A percentile compares a stretch with the other conserved stretches of the same genome.
Evolutionary conservation across 1,140 invertebrate species (phyloP).

Genomic region (Drosophila novamexicana): DNA sequence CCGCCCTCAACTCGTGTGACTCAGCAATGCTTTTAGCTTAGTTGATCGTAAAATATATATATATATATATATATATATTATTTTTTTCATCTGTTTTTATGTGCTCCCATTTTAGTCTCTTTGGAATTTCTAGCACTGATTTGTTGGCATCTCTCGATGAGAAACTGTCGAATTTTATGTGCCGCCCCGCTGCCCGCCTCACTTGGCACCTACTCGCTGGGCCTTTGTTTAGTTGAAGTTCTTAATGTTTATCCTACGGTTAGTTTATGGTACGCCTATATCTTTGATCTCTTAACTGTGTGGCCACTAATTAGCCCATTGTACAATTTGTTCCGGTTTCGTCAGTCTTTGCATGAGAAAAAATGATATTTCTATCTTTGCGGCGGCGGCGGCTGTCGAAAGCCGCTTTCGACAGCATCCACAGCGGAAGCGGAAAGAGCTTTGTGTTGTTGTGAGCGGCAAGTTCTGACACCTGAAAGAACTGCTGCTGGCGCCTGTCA

Average conservation of each 20-base stretch:
- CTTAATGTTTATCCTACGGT: slow-evolving; percentile 46
- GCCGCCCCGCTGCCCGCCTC: not conserved
- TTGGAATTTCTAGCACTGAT: slow-evolving; percentile 28
- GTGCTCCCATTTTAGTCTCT: slow-evolving; percentile 28
- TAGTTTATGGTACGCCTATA: slow-evolving; percentile 21
- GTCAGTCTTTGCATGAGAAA: slow-evolving; percentile 15
- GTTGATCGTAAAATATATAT: slow-evolving; percentile 40
- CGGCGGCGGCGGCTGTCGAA: slow-evolving; percentile 21
- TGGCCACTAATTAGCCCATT: slow-evolving; percentile 36
- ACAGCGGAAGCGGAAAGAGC: slow-evolving; percentile 57
- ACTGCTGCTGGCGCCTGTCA: slow-evolving; percentile 67
- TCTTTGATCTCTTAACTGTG: slow-evolving; percentile 49
- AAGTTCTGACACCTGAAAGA: slow-evolving; percentile 53
- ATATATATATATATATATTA: not conserved
- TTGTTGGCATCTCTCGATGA: slow-evolving; percentile 18
- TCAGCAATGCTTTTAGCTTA: slow-evolving; percentile 52
- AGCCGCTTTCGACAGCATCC: slow-evolving; percentile 60
- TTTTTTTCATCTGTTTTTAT: slow-evolving; percentile 25
- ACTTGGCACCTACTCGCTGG: slow-evolving; percentile 21
- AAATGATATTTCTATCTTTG: slow-evolving; percentile 27
- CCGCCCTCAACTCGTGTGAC: slow-evolving; percentile 16
- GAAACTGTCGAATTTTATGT: slow-evolving; percentile 50
- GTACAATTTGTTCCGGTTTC: slow-evolving; percentile 57
- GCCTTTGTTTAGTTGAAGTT: slow-evolving; percentile 39
- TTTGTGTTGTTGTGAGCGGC: slow-evolving; percentile 30